These are phyloP conservation scores for Watersipora subatra DNA, from an alignment of 1,140 invertebrate genomes.

Conservation along the genomic window DNA sequence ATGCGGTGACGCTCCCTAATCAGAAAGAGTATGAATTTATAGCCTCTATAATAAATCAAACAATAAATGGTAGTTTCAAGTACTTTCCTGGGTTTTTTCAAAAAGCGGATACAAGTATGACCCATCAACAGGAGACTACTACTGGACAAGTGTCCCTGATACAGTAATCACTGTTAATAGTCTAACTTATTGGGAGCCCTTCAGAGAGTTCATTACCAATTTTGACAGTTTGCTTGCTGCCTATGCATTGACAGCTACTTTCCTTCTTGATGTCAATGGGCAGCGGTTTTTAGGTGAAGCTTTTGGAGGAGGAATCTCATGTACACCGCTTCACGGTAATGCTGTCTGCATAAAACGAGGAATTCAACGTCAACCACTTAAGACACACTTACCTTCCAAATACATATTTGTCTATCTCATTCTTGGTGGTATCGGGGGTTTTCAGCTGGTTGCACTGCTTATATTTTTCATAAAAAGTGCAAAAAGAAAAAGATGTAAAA, in stretches of 20 bases:
- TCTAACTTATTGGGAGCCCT: not conserved
- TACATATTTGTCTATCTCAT: too few species aligned
- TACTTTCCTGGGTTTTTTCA: not conserved
- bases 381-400: too few species aligned
- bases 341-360: not conserved
- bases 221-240: not conserved
- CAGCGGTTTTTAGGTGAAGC: not conserved
- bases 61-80: not conserved
- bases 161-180: not conserved
- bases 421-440: too few species aligned
- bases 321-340: not conserved
- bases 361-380: not conserved
- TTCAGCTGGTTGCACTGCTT: too few species aligned
- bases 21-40: not conserved
- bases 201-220: not conserved
- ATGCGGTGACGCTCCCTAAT: not conserved
- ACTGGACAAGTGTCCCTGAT: not conserved
- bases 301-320: not conserved
- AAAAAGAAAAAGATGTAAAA: too few species aligned
- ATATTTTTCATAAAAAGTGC: too few species aligned
- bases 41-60: not conserved
- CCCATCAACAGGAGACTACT: not conserved
- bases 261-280: not conserved
- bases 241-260: not conserved
- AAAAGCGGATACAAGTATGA: not conserved